These are phyloP conservation scores for Panthera uncia DNA, from an alignment of 2,113 vertebrate species.

Conservation along the genomic window DNA sequence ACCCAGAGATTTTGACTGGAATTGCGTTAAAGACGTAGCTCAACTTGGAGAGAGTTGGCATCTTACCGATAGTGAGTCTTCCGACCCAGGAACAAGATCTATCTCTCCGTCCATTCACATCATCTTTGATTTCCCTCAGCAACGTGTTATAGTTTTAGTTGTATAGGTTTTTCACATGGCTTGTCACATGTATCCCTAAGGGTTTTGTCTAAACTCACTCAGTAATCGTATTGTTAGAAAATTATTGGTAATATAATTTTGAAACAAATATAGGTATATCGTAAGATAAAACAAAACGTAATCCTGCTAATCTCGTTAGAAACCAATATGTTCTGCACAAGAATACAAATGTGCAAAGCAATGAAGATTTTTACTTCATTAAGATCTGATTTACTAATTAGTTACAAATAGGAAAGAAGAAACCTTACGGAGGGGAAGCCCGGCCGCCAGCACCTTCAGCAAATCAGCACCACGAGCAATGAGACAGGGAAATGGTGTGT, in stretches of 20 bases:
- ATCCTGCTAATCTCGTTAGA: not conserved
- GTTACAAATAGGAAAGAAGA: not conserved
- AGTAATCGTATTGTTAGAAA: not conserved
- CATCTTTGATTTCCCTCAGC: no score
- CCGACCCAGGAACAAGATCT: not conserved
- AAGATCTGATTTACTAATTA: not conserved
- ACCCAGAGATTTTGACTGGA: not conserved
- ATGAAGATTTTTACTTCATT: not conserved
- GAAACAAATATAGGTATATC: not conserved
- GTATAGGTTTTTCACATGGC: not conserved
- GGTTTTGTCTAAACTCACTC: not conserved
- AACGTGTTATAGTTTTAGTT: not conserved
- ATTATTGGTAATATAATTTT: not conserved
- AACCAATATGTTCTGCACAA: not conserved
- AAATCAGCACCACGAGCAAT: accelerated
- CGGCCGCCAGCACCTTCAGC: no score
- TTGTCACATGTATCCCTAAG: not conserved
- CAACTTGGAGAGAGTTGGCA: not conserved
- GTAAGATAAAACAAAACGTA: not conserved
- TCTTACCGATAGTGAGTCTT: not conserved
- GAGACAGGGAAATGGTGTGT: no score
- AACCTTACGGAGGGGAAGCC: no score
- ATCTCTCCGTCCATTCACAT: not conserved
- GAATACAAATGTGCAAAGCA: not conserved
- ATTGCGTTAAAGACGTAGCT: not conserved